Conservation (phyloP, 2,888 invertebrate species). For the Drosophila pseudotakahashii region DNA sequence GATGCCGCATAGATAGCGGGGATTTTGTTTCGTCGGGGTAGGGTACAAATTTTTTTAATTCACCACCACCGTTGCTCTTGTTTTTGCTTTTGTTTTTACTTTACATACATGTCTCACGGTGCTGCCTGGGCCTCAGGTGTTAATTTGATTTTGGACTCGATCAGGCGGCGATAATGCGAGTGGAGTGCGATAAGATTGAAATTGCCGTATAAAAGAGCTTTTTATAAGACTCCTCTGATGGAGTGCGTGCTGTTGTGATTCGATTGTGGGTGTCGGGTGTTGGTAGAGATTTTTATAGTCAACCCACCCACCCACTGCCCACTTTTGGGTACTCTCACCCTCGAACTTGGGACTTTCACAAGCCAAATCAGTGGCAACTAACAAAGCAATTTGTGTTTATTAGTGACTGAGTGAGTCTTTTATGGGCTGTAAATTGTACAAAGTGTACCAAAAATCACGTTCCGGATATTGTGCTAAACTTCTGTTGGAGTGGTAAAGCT, state of each 20-base stretch:
- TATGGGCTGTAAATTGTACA: conserved; percentile 51
- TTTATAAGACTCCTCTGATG: conserved; percentile 33
- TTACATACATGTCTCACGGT: conserved; percentile 6
- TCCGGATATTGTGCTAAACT: conserved; percentile 30
- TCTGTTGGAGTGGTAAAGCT: conserved; percentile 16
- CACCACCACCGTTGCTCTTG: conserved; percentile 10
- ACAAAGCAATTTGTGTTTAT: conserved; percentile 45
- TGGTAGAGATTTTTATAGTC: conserved; percentile 62
- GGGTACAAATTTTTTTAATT: conserved; percentile 37
- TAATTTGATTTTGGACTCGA: conserved; percentile 71
- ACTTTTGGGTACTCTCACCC: conserved; percentile 12
- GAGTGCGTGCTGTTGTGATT: conserved; percentile 4
- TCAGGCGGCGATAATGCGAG: conserved; percentile 55
- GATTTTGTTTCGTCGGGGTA: conserved; percentile 35
- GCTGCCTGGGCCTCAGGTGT: conserved; percentile 53
- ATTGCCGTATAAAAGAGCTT: conserved; percentile 33
- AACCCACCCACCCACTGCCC: not conserved
- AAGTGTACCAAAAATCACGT: conserved; percentile 53
- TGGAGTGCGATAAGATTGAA: conserved; percentile 69
- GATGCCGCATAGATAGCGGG: conserved; percentile 61
- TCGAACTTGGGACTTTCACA: conserved; percentile 43
- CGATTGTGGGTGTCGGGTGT: conserved; percentile 39
- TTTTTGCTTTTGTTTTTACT: not conserved
- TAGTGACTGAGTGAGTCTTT: conserved; percentile 60
- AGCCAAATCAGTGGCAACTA: conserved; percentile 25